Conservation (phyloP, 2,888 invertebrate genomes). For the Napeogenes sylphis region DNA sequence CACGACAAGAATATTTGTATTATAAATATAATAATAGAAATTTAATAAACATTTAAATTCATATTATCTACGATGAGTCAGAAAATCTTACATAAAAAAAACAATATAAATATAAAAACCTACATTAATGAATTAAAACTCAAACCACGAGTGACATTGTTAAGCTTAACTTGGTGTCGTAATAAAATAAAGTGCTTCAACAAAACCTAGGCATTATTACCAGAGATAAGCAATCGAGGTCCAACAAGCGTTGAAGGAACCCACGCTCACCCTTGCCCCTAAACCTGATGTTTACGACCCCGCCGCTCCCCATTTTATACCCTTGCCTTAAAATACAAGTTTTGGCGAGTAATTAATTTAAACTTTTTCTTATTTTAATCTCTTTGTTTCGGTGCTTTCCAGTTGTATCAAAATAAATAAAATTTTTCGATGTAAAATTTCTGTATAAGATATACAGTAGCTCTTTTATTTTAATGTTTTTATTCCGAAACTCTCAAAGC, state of each 20-base stretch:
- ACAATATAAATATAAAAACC: neutral
- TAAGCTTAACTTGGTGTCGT: slow-evolving; percentile 12
- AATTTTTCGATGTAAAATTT: too few relatives aligned
- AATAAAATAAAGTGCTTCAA: slow-evolving; percentile 32
- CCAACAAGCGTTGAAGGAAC: neutral
- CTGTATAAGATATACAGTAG: too few relatives aligned
- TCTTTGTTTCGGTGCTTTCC: too few relatives aligned
- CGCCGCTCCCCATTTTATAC: slow-evolving; percentile 47
- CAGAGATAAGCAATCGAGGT: slow-evolving; percentile 59
- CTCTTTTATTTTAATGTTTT: too few relatives aligned
- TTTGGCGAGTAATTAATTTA: neutral
- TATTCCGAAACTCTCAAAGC: too few relatives aligned
- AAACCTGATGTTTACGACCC: slow-evolving; percentile 48
- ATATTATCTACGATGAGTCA: too few relatives aligned
- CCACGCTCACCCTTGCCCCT: slow-evolving; percentile 1
- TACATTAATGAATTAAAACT: neutral
- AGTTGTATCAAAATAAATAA: too few relatives aligned
- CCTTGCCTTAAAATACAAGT: slow-evolving; percentile 21
- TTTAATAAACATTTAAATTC: too few relatives aligned
- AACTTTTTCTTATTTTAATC: too few relatives aligned
- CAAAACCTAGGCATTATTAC: slow-evolving; percentile 24
- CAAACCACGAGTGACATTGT: neutral
- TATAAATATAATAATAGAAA: too few relatives aligned
- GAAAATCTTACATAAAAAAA: neutral
- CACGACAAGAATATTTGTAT: too few relatives aligned